Evolutionary conservation across 2,888 invertebrate species (phyloP), one percentile per base, ranked within the genome.

Genomic region (Nudaria mundana): DNA sequence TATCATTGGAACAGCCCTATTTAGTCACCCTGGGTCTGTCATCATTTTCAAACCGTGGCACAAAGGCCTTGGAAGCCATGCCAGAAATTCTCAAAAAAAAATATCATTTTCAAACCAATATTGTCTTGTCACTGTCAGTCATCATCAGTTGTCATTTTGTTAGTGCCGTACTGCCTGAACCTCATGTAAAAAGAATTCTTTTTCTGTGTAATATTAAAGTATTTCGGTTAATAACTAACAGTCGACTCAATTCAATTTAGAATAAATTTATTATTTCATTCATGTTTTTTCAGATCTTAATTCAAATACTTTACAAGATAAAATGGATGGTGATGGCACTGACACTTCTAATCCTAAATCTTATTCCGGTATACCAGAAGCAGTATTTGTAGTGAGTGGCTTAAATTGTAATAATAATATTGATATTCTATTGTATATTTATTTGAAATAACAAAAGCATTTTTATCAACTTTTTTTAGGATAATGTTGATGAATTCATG

Each of bases 401-500:
- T 10, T 4, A 7, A 5, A 20, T 3, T 28, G 6, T 3, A 10
- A 1, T 18, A 12, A 15, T n/a, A 5, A 25, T 7, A 0, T 5
- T 12, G 8, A 2, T 10, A 23, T 7, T 11, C 7, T 24, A 5
- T 11, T 31, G 13, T 10, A 2, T 6, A 15, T 11, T 24, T 13
- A 15, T 4, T 20, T 18, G 3, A 16, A 2, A 20, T 20, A 18
- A 18, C 18, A 5, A 20, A 2, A 5, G 20, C 18, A 5, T n/a
- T 5, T 2, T 15, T 3, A 3, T 1, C 3, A 18, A 29, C 3
- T 10, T 30, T 11, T 30, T 8, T 29, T 58, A 96, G 95, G 98
- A 98, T 72, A 97, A 99, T 93, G 98, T 99, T 23, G 97, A 98
- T 71, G 92, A 93, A 40, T 99, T 94, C 79, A 97, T 99, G 97